Conservation (phyloP, 2,888 invertebrate genomes). For the Lucinisca nassula region DNA sequence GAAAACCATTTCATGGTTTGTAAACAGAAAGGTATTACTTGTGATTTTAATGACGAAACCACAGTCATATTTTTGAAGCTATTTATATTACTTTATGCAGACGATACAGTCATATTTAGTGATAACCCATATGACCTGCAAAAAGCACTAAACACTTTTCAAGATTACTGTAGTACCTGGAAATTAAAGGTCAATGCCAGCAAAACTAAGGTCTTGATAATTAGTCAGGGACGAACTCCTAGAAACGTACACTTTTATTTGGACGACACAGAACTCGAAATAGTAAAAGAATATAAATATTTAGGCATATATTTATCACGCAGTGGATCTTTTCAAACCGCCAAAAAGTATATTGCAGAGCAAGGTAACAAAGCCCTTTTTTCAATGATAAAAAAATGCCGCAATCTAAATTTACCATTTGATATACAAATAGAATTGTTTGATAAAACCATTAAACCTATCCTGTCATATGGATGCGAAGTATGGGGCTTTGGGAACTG, state of each 20-base stretch:
- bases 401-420: no score
- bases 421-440: no score
- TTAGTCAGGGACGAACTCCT: not conserved
- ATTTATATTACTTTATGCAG: slow-evolving; percentile 34
- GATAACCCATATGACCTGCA: slow-evolving; percentile 6
- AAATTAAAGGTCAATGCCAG: slow-evolving; percentile 31
- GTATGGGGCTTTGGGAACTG: no score
- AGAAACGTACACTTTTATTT: not conserved
- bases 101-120: slow-evolving; percentile 40
- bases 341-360: no score
- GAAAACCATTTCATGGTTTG: not conserved
- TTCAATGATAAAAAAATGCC: no score
- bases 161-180: slow-evolving; percentile 34
- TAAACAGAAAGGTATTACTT: not conserved
- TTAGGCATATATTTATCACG: slow-evolving; percentile 18
- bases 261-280: slow-evolving; percentile 5
- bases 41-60: not conserved
- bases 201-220: slow-evolving; percentile 29
- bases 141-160: slow-evolving; percentile 10
- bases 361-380: no score
- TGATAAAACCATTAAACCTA: no score
- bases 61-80: not conserved
- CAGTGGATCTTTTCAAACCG: no score
- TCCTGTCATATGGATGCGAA: no score
- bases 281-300: slow-evolving; percentile 22